phyloP scores from a whole-genome alignment of 2,113 vertebrate genomes.

The Stegostoma tigrinum region DNA sequence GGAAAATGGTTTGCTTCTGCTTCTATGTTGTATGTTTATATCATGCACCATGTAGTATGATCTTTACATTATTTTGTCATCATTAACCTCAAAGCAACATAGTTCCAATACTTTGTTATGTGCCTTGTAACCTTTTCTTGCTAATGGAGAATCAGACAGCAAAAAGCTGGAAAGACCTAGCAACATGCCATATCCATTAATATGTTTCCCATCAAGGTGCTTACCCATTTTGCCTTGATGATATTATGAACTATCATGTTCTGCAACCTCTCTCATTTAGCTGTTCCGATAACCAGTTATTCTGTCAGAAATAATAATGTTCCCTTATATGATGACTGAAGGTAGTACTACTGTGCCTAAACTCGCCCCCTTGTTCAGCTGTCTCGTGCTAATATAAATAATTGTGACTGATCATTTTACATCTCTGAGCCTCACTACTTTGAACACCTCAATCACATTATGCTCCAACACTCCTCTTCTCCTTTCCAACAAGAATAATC shows the following conservation, averaged over 20 bases:
- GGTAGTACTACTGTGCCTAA: not conserved
- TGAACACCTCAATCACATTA: not conserved
- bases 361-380: not conserved
- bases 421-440: not conserved
- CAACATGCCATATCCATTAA: not conserved
- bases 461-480: not conserved
- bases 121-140: not conserved
- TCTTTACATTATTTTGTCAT: not conserved
- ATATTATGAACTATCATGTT: not conserved
- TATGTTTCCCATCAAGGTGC: not conserved
- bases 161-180: conserved; percentile 9
- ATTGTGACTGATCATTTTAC: not conserved
- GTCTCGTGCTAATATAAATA: not conserved
- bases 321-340: not conserved
- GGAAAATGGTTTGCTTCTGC: too few species aligned
- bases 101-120: not conserved
- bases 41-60: not conserved
- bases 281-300: not conserved
- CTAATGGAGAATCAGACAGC: not conserved
- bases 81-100: not conserved
- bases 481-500: not conserved
- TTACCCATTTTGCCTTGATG: not conserved
- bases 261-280: not conserved
- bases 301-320: not conserved
- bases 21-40: too few species aligned